Conservation (phyloP, 2,888 invertebrate species). For the Euclidia mi region DNA sequence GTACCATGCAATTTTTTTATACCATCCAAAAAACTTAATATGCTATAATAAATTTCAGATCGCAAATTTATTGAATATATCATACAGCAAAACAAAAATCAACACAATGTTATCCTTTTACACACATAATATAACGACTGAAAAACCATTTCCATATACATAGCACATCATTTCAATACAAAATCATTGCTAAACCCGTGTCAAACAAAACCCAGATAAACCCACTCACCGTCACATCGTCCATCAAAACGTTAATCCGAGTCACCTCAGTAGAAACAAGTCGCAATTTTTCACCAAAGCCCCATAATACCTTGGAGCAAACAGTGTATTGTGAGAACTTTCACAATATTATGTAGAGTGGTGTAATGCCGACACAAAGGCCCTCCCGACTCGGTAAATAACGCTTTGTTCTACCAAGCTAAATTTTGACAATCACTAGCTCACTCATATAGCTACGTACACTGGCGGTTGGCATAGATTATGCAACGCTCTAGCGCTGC, state of each 20-base stretch:
- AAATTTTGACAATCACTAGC: conserved; percentile 91
- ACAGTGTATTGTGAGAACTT: conserved; percentile 87
- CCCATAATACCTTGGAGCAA: conserved; percentile 79
- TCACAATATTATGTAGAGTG: conserved; percentile 90
- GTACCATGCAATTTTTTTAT: too few relatives aligned
- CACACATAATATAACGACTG: too few relatives aligned
- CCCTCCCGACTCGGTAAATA: conserved; percentile 87
- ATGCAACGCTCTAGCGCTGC: conserved; percentile 20
- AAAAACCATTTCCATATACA: too few relatives aligned
- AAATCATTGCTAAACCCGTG: too few relatives aligned
- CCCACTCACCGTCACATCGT: conserved; percentile 9
- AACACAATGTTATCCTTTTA: too few relatives aligned
- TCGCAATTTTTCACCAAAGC: conserved; percentile 74
- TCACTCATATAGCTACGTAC: conserved; percentile 80
- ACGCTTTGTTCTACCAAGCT: conserved; percentile 90
- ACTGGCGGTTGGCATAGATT: conserved; percentile 73
- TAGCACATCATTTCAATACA: too few relatives aligned
- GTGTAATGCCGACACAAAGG: conserved; percentile 89
- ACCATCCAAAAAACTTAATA: too few relatives aligned
- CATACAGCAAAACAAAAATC: too few relatives aligned
- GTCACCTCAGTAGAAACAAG: conserved; percentile 68
- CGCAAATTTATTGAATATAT: too few relatives aligned
- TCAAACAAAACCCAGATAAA: conserved; percentile 8
- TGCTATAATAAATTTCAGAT: too few relatives aligned
- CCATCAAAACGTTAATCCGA: conserved; percentile 64